Percentiles rank a stretch among this genome's conserved stretches.
Evolutionary conservation across 2,888 invertebrate genomes (phyloP).

Genomic region (Drosophila robusta): DNA sequence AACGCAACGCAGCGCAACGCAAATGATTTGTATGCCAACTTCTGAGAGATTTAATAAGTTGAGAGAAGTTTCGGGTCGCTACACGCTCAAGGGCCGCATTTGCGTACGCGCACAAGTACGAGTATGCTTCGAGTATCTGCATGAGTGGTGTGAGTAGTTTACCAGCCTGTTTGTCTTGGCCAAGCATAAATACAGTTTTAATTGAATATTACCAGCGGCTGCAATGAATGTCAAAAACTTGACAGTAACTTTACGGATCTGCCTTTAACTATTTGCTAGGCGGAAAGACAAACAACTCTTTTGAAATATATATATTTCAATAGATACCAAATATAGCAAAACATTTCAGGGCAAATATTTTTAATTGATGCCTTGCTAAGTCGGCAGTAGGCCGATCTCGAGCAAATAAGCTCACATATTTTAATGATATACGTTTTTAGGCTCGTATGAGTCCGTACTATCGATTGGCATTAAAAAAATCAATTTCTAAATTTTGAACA

Average conservation of each 20-base stretch:
- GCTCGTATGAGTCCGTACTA: too few species aligned
- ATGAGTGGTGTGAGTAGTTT: constrained; percentile 13
- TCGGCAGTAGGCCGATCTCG: too few species aligned
- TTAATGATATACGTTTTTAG: too few species aligned
- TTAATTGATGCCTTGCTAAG: too few species aligned
- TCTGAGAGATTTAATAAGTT: constrained; percentile 67
- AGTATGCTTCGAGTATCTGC: constrained; percentile 13
- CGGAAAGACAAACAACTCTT: constrained; percentile 22
- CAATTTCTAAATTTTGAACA: too few species aligned
- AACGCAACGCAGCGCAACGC: constrained; percentile 11
- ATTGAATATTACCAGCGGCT: constrained; percentile 51
- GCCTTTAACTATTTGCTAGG: constrained; percentile 29
- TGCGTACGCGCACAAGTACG: constrained; percentile 6
- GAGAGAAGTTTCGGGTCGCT: constrained; percentile 39
- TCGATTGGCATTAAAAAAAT: too few species aligned
- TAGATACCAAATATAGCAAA: not conserved
- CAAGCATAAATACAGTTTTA: constrained; percentile 63
- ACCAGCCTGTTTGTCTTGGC: constrained; percentile 58
- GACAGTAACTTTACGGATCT: constrained; percentile 16
- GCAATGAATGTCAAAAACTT: constrained; percentile 39
- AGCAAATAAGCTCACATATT: too few species aligned
- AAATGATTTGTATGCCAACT: constrained; percentile 62
- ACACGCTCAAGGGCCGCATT: constrained; percentile 28
- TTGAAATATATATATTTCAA: not conserved
- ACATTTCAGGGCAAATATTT: too few species aligned